These are phyloP conservation scores for Mallotus villosus DNA, from an alignment of 2,797 vertebrate genomes.

Conservation along the genomic window DNA sequence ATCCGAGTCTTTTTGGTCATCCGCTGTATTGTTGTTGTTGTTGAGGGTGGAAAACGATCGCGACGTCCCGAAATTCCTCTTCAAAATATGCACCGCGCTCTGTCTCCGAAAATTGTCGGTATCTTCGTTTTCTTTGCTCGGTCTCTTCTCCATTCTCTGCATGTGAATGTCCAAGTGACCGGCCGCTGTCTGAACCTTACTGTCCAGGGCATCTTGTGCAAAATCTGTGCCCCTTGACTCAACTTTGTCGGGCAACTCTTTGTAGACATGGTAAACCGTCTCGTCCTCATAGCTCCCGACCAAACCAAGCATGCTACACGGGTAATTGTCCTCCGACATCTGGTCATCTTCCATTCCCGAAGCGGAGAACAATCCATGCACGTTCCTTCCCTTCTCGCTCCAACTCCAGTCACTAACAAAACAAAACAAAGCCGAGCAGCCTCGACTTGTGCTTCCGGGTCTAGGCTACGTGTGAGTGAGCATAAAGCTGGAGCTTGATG, in stretches of 20 bases:
- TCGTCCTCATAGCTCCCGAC: constrained; percentile 66
- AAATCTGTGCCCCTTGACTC: constrained; percentile 59
- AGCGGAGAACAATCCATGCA: constrained; percentile 57
- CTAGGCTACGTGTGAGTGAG: constrained; percentile 34
- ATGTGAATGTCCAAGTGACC: constrained; percentile 37
- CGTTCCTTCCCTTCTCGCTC: constrained; percentile 34
- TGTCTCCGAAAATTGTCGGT: constrained; percentile 48
- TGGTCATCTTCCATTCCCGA: constrained; percentile 75
- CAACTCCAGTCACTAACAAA: constrained; percentile 65
- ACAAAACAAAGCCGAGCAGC: constrained; percentile 65
- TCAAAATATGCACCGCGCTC: constrained; percentile 70
- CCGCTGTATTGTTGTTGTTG: constrained; percentile 22
- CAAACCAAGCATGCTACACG: constrained; percentile 67
- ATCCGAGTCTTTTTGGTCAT: constrained; percentile 27
- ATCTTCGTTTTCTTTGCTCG: constrained; percentile 32
- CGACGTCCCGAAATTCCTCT: constrained; percentile 61
- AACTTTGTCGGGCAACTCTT: constrained; percentile 57
- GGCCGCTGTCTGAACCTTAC: constrained; percentile 33
- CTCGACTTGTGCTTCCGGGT: constrained; percentile 71
- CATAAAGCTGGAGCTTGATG: constrained; percentile 29
- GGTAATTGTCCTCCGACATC: constrained; percentile 56
- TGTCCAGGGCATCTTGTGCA: constrained; percentile 48
- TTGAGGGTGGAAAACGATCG: constrained; percentile 44
- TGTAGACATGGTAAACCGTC: constrained; percentile 21
- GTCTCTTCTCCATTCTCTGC: constrained; percentile 23